Base-by-base conservation (phyloP, 2,888 invertebrate genomes). In the Archips xylosteana region DNA sequence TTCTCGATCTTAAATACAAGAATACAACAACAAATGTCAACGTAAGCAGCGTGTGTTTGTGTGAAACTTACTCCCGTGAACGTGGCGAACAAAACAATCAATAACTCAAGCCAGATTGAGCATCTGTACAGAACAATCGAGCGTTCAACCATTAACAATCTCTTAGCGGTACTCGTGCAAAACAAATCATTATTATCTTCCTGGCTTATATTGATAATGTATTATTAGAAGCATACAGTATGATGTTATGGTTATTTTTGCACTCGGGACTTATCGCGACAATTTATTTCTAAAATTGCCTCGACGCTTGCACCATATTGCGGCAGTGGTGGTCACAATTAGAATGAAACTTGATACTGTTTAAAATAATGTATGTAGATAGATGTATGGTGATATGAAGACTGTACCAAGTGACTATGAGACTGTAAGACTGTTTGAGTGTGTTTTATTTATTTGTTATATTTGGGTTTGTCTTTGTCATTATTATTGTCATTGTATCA, bases 81-180 rank as follows among this genome's bases (percentile, higher is more conserved):
- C 9, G 47, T 64, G 36, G 47, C 15, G 54, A 45, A 54, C 66
- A 68, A 57, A 45, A 34, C 72, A 68, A 72, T 72, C 67, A 63
- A 68, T 72, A 72, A 62, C 39, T 47, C 54, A 36, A 54, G 62
- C 45, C 72, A 62, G 57, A 72, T 72, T 67, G 72, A 63, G 72
- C 62, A 3, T 57, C 62, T 68, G 32, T 63, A 57, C 67, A 62
- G 54, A 54, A 62, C 65, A 57, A 72, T 57, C 45, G 57, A 62
- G 39, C 47, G 36, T 57, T 67, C 23, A 54, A 68, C 23, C 47
- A 62, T 57, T 72, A 57, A 67, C 23, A 36, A 72, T 54, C 47
- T 54, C n/a, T 15, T 36, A 62, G 13, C 45, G 45, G 62, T 54
- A 47, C 47, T 65, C 65, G 57, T 49, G 47, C 61, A 51, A 42